Base-by-base conservation (phyloP, 2,113 vertebrate species). In the Cyphomyrus plagiostoma region DNA sequence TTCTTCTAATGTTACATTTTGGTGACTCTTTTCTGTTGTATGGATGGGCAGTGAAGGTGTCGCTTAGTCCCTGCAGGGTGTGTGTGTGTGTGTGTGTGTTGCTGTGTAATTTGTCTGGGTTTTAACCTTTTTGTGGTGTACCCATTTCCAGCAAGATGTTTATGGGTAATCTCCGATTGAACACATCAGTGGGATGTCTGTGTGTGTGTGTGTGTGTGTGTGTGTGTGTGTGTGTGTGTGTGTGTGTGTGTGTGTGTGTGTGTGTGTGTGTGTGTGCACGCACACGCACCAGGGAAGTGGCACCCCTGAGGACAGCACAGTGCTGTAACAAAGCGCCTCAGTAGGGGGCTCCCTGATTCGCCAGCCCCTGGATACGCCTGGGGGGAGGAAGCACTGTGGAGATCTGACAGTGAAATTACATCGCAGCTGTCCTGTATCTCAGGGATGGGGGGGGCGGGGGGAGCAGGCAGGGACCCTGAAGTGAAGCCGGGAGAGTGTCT, bases 321-420 rank as follows among this genome's bases (percentile, higher is more conserved):
- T 92, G 90, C 92, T 93, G 93, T 93, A 95, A 96, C 94, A 95
- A 95, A 95, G 94, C 93, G 80, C 91, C 93, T 91, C 92, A 50
- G 92, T 89, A n/a, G 94, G 94, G 94, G 92, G 89, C 62, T n/a
- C 88, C 90, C 91, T 94, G 93, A 95, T 94, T 94, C 92, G 92
- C 91, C 91, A 70, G 50, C 88, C 91, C 90, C 56, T 21, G 85
- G 48, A 35, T 26, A 70, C 91, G 92, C 90, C 83, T 45, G 90
- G 90, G 56, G 91, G 93, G 90, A 2, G 46, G 39, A 80, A 91
- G 90, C 91, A 77, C 90, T 90, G 92, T 89, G 88, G 77, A 90
- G 92, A 89, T 88, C 89, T 92, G 92, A 91, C 91, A 92, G 90
- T 90, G 92, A 92, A 94, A 95, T 92, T 92, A 91, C 93, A 91